A percentile compares a stretch with the other conserved stretches of the same genome.
Evolutionary conservation across 2,888 invertebrate genomes (phyloP).

Genomic region (Ectemnius continuus): DNA sequence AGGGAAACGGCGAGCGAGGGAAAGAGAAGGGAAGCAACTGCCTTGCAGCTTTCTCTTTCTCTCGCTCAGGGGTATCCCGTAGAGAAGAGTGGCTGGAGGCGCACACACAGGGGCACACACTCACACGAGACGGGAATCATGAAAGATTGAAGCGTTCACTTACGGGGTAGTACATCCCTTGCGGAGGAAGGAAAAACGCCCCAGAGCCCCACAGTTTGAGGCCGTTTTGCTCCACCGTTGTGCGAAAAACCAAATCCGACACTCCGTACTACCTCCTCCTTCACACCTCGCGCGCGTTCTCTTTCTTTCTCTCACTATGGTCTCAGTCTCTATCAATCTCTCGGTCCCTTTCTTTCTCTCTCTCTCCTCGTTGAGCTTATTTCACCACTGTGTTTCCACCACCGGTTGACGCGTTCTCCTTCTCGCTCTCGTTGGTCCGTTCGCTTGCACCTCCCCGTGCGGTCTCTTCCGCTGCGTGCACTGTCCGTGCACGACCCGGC

Average conservation of each 20-base stretch:
- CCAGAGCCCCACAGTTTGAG: slow-evolving; percentile 98
- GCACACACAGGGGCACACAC: too few species aligned
- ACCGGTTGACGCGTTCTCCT: slow-evolving; percentile 6
- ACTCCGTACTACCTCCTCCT: slow-evolving; percentile 59
- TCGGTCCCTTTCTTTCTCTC: slow-evolving; percentile 19
- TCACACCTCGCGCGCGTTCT: slow-evolving; percentile 43
- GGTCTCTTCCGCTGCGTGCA: slow-evolving; percentile 50
- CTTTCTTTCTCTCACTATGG: slow-evolving; percentile 17
- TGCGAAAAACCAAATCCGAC: slow-evolving; percentile 69
- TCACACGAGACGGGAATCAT: slow-evolving; percentile 12
- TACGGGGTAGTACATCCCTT: slow-evolving; percentile 98
- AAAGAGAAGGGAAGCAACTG: slow-evolving; percentile 26
- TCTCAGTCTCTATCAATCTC: slow-evolving; percentile 11
- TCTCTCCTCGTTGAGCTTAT: slow-evolving; percentile 7
- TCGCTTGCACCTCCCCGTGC: slow-evolving; percentile 45
- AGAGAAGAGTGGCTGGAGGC: slow-evolving; percentile 16
- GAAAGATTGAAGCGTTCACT: slow-evolving; percentile 78
- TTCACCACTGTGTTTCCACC: slow-evolving; percentile 5
- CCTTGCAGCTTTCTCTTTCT: slow-evolving; percentile 26
- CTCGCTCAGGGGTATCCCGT: not conserved
- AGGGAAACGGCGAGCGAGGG: slow-evolving; percentile 28
- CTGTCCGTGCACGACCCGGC: slow-evolving; percentile 45
- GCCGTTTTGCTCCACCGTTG: slow-evolving; percentile 82
- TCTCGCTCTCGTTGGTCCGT: slow-evolving; percentile 43
- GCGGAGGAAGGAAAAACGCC: slow-evolving; percentile 96